Conservation (phyloP, 2,797 vertebrate genomes). For the Poecilia velifera region DNA sequence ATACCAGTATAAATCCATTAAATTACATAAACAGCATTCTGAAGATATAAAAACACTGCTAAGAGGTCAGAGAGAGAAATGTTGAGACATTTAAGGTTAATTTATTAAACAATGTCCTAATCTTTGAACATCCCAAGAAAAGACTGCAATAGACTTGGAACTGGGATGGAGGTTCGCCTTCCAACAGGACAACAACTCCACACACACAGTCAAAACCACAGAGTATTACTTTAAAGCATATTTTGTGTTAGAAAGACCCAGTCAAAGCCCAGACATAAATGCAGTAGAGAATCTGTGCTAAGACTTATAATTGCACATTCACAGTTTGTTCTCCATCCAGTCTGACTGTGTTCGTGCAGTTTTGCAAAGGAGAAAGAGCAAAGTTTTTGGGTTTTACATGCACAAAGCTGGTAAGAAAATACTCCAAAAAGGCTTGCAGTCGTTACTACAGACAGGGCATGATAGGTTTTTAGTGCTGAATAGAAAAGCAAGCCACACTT, state of each 20-base stretch:
- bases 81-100: background rate
- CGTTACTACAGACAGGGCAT: background rate
- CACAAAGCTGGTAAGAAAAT: background rate
- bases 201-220: background rate
- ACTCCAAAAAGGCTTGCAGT: background rate
- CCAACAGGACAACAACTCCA: background rate
- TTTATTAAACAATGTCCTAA: background rate
- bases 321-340: too few species aligned
- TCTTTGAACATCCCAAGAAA: background rate
- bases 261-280: background rate
- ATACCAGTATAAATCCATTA: background rate
- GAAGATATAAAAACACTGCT: background rate
- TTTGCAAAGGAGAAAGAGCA: background rate
- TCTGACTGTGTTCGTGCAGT: too few species aligned
- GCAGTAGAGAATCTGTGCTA: background rate
- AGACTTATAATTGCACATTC: too few species aligned
- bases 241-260: background rate
- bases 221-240: background rate
- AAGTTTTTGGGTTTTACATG: background rate
- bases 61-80: background rate
- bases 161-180: background rate
- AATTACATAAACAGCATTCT: background rate
- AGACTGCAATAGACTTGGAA: background rate
- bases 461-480: background rate
- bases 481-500: background rate